Conservation (phyloP, 2,888 invertebrate genomes). For the Fragum sueziense region DNA sequence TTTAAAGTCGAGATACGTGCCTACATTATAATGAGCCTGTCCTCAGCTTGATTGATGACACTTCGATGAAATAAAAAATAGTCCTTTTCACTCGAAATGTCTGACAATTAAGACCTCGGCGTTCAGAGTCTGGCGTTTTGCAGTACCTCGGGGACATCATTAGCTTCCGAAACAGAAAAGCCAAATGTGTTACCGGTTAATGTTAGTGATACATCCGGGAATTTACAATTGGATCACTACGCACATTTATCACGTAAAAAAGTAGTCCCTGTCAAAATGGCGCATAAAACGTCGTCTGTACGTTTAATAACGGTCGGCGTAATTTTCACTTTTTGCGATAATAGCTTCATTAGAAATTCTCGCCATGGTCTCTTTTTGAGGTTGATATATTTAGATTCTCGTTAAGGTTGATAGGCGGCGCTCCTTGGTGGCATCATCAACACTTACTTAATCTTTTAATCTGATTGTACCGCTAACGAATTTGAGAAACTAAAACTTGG, state of each 20-base stretch:
- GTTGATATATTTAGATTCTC: slow-evolving; percentile 21
- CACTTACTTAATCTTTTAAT: neutral
- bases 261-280: slow-evolving; percentile 52
- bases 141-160: slow-evolving; percentile 51
- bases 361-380: neutral
- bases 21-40: slow-evolving; percentile 8
- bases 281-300: slow-evolving; percentile 43
- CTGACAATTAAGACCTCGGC: slow-evolving; percentile 44
- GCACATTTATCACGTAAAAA: slow-evolving; percentile 55
- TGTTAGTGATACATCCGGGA: slow-evolving; percentile 57
- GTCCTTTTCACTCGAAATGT: slow-evolving; percentile 25
- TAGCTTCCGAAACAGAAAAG: slow-evolving; percentile 44
- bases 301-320: slow-evolving; percentile 17
- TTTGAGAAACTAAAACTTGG: too few species aligned
- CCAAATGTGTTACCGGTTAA: slow-evolving; percentile 48
- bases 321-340: slow-evolving; percentile 22
- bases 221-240: slow-evolving; percentile 56
- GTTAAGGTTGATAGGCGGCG: neutral
- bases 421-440: neutral
- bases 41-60: slow-evolving; percentile 15
- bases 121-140: slow-evolving; percentile 41
- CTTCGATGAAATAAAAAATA: slow-evolving; percentile 21
- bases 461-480: neutral
- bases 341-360: slow-evolving; percentile 17
- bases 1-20: neutral